Evolutionary conservation across 2,797 vertebrate genomes (phyloP), one percentile per base, ranked within the genome.

Genomic region (Serranus cabrilla): DNA sequence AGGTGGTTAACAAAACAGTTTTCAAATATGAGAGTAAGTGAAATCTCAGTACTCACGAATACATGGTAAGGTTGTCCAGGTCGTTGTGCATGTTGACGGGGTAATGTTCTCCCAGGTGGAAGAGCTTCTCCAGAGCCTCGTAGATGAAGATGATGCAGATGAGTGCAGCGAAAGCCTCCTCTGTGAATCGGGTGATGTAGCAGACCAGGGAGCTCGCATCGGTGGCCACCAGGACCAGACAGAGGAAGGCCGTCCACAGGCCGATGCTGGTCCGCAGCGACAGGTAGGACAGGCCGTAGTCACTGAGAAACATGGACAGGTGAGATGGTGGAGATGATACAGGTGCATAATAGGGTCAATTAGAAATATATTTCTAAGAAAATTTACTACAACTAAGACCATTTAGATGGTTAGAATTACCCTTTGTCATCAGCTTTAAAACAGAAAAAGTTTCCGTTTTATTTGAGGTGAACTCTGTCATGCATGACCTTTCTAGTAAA

Each of bases 101-200:
- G 87, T 95, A 99, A 43, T 91, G 72, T 89, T 98, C 96, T 89
- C 97, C 96, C 83, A 99, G 93, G 84, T 98, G 94, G 85, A 98
- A 95, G 73, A 99, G 95, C 84, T 99, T 99, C 94, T 99, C 97
- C 69, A 99, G 85, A 43, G 98, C 97, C 91, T 99, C 98, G 0
- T 99, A 99, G 91, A 99, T 99, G 92, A 99, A 99, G 93, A 99
- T 99, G 90, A 99, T 96, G 92, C 98, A 99, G 95, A 99, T 99
- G 71, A 99, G 97, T 0, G 98, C 96, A 4, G 98, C 98, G 45
- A 99, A 99, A 68, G 98, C 97, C 86, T 99, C 98, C 85, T 99
- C 98, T 18, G 98, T 99, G 90, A 99, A 99, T 21, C 98, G 95
- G 47, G 98, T 99, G 90, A 99, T 98, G 64, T 99, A 98, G 93